Percentiles rank a stretch among this genome's conserved stretches.
Evolutionary conservation across 2,888 invertebrate genomes (phyloP).

Genomic region (Hydrotaea cyrtoneurina): DNA sequence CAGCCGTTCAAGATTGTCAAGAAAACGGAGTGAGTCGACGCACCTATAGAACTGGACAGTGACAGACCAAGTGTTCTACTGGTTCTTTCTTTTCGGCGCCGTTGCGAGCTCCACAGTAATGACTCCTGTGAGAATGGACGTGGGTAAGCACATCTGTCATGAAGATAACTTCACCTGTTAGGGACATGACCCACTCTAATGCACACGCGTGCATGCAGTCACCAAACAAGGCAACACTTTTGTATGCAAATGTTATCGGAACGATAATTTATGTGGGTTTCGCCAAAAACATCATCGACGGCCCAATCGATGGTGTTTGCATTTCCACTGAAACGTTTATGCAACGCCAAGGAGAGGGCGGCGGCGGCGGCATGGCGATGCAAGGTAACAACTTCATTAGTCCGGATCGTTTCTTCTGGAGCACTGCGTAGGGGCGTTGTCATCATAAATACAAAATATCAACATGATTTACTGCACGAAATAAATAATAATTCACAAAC

Average conservation of each 20-base stretch:
- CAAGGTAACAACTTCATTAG: slow-evolving; percentile 53
- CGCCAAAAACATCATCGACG: slow-evolving; percentile 39
- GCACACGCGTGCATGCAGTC: no score
- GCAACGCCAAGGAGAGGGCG: neutral
- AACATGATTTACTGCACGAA: slow-evolving; percentile 45
- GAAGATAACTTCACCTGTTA: no score
- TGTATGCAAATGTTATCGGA: slow-evolving; percentile 30
- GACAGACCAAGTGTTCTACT: no score
- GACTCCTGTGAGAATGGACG: no score
- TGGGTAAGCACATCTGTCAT: no score
- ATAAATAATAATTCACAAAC: slow-evolving; percentile 17
- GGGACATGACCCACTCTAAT: no score
- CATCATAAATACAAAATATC: slow-evolving; percentile 37
- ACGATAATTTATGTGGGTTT: slow-evolving; percentile 57
- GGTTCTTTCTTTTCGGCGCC: no score
- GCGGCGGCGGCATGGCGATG: neutral
- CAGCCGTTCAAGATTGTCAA: no score
- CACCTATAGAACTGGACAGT: no score
- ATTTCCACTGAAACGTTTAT: slow-evolving; percentile 20
- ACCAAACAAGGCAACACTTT: slow-evolving; percentile 25
- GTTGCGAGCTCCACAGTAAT: no score
- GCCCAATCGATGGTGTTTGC: slow-evolving; percentile 16
- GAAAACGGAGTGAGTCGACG: no score
- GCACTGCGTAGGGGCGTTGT: slow-evolving; percentile 24
- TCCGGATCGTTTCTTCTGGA: slow-evolving; percentile 14